A percentile compares a stretch with the other conserved stretches of the same genome.
These are phyloP conservation scores for Hydriomena furcata DNA, from an alignment of 2,888 invertebrate species.

Conservation along the genomic window DNA sequence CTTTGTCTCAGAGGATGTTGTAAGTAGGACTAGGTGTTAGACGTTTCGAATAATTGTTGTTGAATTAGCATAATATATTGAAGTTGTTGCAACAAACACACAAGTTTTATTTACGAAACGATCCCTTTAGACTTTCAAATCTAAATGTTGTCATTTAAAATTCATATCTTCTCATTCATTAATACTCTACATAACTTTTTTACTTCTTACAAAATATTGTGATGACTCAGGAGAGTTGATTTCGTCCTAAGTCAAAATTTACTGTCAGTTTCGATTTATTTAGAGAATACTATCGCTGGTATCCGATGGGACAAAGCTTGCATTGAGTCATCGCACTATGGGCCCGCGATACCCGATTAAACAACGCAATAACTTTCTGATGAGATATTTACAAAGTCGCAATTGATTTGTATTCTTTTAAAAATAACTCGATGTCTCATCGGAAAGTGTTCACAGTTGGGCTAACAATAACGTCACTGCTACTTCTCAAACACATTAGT, in stretches of 20 bases:
- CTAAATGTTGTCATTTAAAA: slow-evolving; percentile 61
- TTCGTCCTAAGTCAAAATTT: slow-evolving; percentile 52
- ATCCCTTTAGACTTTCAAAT: slow-evolving; percentile 52
- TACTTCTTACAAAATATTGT: slow-evolving; percentile 69
- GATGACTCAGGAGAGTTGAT: slow-evolving; percentile 78
- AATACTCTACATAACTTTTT: slow-evolving; percentile 49
- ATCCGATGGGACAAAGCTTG: slow-evolving; percentile 79
- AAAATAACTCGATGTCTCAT: slow-evolving; percentile 8
- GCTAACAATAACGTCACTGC: slow-evolving; percentile 24
- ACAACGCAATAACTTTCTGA: slow-evolving; percentile 46
- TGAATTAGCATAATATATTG: slow-evolving; percentile 80
- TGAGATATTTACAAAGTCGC: slow-evolving; percentile 5
- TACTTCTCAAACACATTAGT: background rate
- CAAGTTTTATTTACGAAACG: slow-evolving; percentile 71
- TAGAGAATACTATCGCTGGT: slow-evolving; percentile 39
- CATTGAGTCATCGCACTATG: slow-evolving; percentile 84
- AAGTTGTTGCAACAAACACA: slow-evolving; percentile 76
- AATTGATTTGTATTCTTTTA: background rate
- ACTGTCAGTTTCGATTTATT: slow-evolving; percentile 44
- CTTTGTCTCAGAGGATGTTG: slow-evolving; percentile 75
- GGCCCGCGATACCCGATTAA: slow-evolving; percentile 60
- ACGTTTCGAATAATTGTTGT: slow-evolving; percentile 65
- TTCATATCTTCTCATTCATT: slow-evolving; percentile 68
- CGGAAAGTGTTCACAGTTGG: slow-evolving; percentile 22
- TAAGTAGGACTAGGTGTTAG: slow-evolving; percentile 62